A percentile compares a stretch with the other conserved stretches of the same genome.
These are phyloP conservation scores for Mesorhabditis sp. DNA, from an alignment of 2,888 invertebrate genomes.

Conservation along the genomic window DNA sequence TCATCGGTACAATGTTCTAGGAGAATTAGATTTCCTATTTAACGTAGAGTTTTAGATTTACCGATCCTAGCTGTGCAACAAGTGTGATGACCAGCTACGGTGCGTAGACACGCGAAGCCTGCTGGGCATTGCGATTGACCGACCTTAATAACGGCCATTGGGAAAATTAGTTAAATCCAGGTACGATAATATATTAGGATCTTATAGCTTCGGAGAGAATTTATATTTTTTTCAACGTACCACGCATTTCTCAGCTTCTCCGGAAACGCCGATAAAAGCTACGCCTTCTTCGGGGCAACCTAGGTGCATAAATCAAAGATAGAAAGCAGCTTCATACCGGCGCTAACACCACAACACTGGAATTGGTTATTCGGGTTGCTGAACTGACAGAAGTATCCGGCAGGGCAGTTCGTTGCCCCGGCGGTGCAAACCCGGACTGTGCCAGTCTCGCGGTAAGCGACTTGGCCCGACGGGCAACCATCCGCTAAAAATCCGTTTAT, in stretches of 20 bases:
- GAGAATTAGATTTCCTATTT: constrained; percentile 7
- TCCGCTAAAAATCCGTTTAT: constrained; percentile 17
- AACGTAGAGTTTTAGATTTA: not conserved
- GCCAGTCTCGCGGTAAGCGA: constrained; percentile 34
- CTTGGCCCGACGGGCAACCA: constrained; percentile 40
- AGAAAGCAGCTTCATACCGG: constrained; percentile 14
- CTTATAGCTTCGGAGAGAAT: not conserved
- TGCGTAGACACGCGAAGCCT: constrained; percentile 34
- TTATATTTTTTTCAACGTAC: constrained; percentile 12
- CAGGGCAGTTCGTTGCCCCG: constrained; percentile 37
- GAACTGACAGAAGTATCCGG: constrained; percentile 45
- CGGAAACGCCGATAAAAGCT: constrained; percentile 36
- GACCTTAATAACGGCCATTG: not conserved
- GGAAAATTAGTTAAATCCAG: too few relatives aligned
- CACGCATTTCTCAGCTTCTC: constrained; percentile 37
- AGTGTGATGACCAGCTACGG: constrained; percentile 24
- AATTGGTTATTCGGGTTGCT: constrained; percentile 34
- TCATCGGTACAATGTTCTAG: constrained; percentile 23
- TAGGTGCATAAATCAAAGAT: not conserved
- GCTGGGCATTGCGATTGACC: constrained; percentile 29
- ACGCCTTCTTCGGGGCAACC: constrained; percentile 31
- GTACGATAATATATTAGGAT: too few relatives aligned
- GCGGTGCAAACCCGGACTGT: constrained; percentile 38
- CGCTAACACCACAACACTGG: constrained; percentile 44
- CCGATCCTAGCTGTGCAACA: constrained; percentile 30